Base-by-base conservation (phyloP, 2,113 vertebrate species). In the Gorsachius goisagi region DNA sequence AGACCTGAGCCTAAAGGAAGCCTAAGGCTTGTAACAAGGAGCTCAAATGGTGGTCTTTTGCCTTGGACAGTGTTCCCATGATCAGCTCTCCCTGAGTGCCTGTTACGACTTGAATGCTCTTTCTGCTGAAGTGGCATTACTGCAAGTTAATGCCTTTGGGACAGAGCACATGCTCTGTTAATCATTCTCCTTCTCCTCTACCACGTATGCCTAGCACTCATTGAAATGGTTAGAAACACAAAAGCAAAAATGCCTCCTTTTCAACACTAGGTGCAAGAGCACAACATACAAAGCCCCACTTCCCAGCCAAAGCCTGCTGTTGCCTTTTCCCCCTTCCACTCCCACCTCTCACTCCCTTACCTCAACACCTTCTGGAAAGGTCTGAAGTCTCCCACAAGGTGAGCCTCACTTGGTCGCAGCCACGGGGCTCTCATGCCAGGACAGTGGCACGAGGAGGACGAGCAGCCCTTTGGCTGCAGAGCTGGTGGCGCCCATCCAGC, bases 261-360 rank as follows among this genome's bases (percentile, higher is more conserved):
- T 58, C 35, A 53, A 0, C 14, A 0, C 1, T 1, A 11, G 20
- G 15, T 27, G 16, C 9, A 15, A 45, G 27, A 76, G 32, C 32
- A 37, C 21, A 35, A 47, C 9, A 4, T 1, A 2, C 2, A 12
- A 27, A 66, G n/a, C 7, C 19, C 50, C 73, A 9, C 26, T 59
- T 52, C 32, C 74, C 49, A 74, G 50, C 11, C 67, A 76, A 47
- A 50, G 28, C 33, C 47, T 1, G 0, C n/a, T 21, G 27, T 7
- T 53, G 41, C n/a, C 19, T 53, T 41, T 74, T 39, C 15, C 53
- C 55, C 55, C 33, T 73, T 19, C 23, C 14, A 3, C 15, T 79
- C 30, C 55, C 41, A 26, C 0, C 19, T 52, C 58, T 8, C 35
- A 35, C 8, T 15, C 39, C 39, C 39, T 59, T 55, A 24, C 35